Conservation (phyloP, 2,797 vertebrate species). For the Lemur catta region DNA sequence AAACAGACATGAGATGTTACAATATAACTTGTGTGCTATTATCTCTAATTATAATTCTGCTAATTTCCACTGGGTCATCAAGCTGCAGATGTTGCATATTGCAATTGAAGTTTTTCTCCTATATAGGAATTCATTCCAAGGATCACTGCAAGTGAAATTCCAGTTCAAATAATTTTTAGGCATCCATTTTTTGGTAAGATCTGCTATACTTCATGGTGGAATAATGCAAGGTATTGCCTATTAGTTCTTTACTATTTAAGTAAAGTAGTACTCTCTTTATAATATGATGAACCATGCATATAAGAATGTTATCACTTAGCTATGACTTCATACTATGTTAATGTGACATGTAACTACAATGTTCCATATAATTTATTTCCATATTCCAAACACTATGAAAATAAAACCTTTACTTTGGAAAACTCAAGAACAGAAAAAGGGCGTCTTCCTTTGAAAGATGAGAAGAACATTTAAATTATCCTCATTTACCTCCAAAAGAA, state of each 20-base stretch:
- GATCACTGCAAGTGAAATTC: not conserved
- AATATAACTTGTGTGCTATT: not conserved
- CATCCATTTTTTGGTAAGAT: not conserved
- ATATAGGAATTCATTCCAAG: not conserved
- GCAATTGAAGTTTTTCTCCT: not conserved
- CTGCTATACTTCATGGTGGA: not conserved
- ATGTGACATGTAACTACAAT: not conserved
- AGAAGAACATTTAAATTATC: slow-evolving; percentile 52
- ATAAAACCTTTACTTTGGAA: slow-evolving; percentile 35
- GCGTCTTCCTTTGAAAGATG: slow-evolving; percentile 25
- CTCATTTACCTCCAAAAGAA: not conserved
- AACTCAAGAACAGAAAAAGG: not conserved
- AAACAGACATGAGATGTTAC: not conserved
- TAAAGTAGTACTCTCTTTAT: slow-evolving; percentile 44
- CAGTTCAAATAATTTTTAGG: slow-evolving; percentile 30
- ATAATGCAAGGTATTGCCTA: not conserved
- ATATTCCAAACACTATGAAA: slow-evolving; percentile 17
- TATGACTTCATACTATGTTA: slow-evolving; percentile 19
- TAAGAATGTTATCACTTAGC: slow-evolving; percentile 5
- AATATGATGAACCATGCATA: not conserved
- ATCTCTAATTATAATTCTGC: not conserved
- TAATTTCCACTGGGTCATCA: not conserved
- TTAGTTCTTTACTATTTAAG: not conserved
- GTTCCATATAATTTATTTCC: not conserved
- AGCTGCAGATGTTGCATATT: not conserved